A percentile compares a stretch with the other conserved stretches of the same genome.
Evolutionary conservation across 1,140 invertebrate genomes (phyloP).

Genomic region (Cephus cinctus): DNA sequence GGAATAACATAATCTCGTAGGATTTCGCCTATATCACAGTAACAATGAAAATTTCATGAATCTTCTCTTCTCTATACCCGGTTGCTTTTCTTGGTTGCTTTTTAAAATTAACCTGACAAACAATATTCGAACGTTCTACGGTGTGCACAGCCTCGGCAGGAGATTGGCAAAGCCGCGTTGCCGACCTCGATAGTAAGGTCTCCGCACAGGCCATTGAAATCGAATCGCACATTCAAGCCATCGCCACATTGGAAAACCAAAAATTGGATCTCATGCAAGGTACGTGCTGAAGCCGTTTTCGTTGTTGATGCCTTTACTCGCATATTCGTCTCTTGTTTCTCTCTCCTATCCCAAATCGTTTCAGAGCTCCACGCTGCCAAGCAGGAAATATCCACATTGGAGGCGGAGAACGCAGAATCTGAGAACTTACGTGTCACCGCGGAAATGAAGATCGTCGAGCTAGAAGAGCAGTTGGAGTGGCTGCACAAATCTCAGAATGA

Average conservation of each 20-base stretch:
- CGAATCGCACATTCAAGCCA: conserved; percentile 58
- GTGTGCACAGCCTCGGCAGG: conserved; percentile 46
- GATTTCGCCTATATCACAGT: no score
- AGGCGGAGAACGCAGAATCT: conserved; percentile 62
- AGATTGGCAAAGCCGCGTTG: conserved; percentile 45
- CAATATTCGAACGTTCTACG: conserved; percentile 28
- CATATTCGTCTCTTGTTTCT: no score
- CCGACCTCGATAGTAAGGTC: conserved; percentile 46
- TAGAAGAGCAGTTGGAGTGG: conserved; percentile 67
- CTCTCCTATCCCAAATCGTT: no score
- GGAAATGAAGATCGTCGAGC: conserved; percentile 70
- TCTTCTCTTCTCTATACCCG: no score
- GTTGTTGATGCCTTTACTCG: no score
- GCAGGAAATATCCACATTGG: conserved; percentile 60
- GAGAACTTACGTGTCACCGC: conserved; percentile 65
- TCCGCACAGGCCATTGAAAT: conserved; percentile 50
- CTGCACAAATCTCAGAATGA: conserved; percentile 28
- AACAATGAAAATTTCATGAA: no score
- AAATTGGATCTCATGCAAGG: conserved; percentile 68
- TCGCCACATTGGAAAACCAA: conserved; percentile 64
- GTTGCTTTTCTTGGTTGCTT: no score
- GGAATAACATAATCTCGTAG: no score
- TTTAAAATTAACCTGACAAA: no score
- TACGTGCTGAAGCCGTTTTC: no score
- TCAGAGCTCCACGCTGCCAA: conserved; percentile 60